Percentiles rank a stretch among this genome's conserved stretches.
Conservation (phyloP, 53 echinoderm and acorn worm species). For the Hippasteria phrygiana region DNA sequence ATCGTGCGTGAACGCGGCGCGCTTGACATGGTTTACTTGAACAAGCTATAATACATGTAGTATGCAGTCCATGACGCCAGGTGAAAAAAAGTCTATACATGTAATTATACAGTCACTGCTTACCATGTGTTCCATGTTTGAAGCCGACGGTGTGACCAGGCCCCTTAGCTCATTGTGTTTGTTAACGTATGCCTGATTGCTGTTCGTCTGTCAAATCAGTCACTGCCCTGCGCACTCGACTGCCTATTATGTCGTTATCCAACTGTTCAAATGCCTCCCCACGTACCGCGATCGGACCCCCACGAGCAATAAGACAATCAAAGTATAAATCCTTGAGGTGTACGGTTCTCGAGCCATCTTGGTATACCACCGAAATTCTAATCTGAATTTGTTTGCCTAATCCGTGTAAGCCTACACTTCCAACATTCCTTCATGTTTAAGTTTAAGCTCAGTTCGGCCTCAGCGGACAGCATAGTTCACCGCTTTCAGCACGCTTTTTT, state of each 20-base stretch:
- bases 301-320: not conserved
- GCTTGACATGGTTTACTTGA: no score
- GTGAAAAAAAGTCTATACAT: not conserved
- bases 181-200: slow-evolving; percentile 40
- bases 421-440: no score
- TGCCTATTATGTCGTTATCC: not conserved
- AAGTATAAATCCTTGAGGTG: no score
- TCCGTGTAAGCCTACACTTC: no score
- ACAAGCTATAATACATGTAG: not conserved
- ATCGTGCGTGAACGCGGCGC: no score
- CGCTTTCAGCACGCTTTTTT: no score
- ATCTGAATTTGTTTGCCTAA: no score
- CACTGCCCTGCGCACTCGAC: not conserved
- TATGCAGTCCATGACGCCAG: not conserved
- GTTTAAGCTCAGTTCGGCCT: no score
- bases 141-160: slow-evolving; percentile 71
- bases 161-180: slow-evolving; percentile 78
- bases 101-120: not conserved
- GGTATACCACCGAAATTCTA: no score
- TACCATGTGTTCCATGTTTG: slow-evolving; percentile 94
- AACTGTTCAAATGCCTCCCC: not conserved
- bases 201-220: not conserved
- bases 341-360: no score
- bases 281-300: not conserved
- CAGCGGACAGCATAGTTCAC: no score